Evolutionary conservation across 1,140 invertebrate genomes (phyloP).

Genomic region (Lepidurus arcticus): DNA sequence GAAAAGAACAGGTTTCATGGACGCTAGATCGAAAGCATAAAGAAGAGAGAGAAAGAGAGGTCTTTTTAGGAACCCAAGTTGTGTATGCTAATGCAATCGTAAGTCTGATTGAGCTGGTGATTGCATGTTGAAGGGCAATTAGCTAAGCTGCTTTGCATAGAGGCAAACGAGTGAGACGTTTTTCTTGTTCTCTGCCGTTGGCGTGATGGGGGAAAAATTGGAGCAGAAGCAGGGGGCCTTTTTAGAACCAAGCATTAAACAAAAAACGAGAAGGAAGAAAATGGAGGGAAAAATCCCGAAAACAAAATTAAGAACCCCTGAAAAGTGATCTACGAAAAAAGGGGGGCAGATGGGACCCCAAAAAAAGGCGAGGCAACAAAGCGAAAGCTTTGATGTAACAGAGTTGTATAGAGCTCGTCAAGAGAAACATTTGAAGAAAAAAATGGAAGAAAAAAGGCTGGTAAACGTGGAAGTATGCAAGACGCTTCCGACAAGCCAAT

Average conservation of each 20-base stretch:
- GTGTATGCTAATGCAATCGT: slow-evolving; percentile 21
- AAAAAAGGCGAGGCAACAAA: not conserved
- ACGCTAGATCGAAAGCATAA: not conserved
- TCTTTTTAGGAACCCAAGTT: not conserved
- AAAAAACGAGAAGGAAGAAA: not conserved
- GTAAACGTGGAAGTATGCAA: not conserved
- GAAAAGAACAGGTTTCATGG: not conserved
- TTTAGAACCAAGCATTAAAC: too few relatives aligned
- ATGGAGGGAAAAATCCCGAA: not conserved
- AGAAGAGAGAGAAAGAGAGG: not conserved
- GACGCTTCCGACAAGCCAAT: slow-evolving; percentile 19
- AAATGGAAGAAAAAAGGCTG: not conserved
- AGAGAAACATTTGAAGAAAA: not conserved
- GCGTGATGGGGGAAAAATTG: slow-evolving; percentile 21
- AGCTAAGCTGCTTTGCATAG: slow-evolving; percentile 21
- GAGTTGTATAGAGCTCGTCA: slow-evolving; percentile 3
- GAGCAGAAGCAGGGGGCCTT: slow-evolving; percentile 15
- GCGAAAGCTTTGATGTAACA: not conserved
- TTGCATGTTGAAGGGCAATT: slow-evolving; percentile 19
- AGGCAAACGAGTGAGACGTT: slow-evolving; percentile 18
- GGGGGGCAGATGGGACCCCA: not conserved
- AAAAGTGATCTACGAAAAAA: not conserved
- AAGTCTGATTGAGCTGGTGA: slow-evolving; percentile 21
- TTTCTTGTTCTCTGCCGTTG: slow-evolving; percentile 19
- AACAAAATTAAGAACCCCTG: slow-evolving; percentile 2